Evolutionary conservation across 2,113 vertebrate genomes (phyloP), one percentile per base, ranked within the genome.

Genomic region (Brachypteracias leptosomus): DNA sequence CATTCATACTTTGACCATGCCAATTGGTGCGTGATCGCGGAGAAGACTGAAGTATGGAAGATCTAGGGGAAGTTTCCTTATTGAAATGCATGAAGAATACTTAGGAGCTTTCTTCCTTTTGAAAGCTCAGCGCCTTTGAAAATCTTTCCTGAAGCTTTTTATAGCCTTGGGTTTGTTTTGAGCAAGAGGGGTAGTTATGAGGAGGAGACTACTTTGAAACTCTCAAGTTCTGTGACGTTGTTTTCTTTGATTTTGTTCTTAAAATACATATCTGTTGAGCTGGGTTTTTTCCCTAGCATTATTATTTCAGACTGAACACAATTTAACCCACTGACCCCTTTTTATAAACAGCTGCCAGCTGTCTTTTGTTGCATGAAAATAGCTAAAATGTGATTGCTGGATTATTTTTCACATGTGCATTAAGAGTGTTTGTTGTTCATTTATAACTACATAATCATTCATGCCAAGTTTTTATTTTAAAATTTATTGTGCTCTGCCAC

Each of bases 1-100:
- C 94, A 97, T 63, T 94, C 97, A n/a, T 98, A 96, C 95, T 98
- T 98, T 58, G 97, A 98, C 94, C 97, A 97, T 7, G 93, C 95
- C 92, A 98, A 98, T 91, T 97, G 97, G 97, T 98, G 97, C 33
- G 80, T 97, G 87, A 96, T 98, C 73, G 96, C 97, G 29, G 97
- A 98, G 96, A 98, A 98, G 94, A 96, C 97, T 77, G 68, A 97
- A 67, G 78, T 86, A 54, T 96, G 95, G 90, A 97, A 97, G 68
- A 98, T 96, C 17, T 97, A 90, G 97, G 29, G 72, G 49, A 94
- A 85, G 40, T 83, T 90, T 95, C 72, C 24, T 47, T 49, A 47
- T 11, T 93, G 58, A 91, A 80, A 85, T 54, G 51, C 35, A 42
- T 9, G 31, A 51, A 21, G 89, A 94, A 72, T 75, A 88, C 47